Conservation (phyloP, 2,888 invertebrate species). For the Euplexia lucipara region DNA sequence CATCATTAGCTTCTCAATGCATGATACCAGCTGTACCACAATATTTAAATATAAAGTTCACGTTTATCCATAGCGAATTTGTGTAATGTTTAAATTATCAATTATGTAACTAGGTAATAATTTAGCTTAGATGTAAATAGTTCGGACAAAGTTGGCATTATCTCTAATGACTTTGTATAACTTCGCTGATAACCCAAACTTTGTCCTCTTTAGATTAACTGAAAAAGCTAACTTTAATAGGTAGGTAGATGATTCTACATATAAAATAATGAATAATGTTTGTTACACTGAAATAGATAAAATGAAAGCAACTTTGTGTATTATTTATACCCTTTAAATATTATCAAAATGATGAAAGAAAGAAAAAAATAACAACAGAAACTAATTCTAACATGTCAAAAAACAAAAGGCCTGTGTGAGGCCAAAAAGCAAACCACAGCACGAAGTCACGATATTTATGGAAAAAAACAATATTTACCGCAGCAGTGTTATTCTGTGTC, state of each 20-base stretch:
- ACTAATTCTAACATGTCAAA: too few species aligned
- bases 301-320: conserved; percentile 71
- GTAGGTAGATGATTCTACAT: conserved; percentile 79
- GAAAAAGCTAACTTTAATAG: conserved; percentile 80
- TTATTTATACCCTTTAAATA: conserved; percentile 53
- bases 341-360: not conserved
- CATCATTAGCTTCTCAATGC: too few species aligned
- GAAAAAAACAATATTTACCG: too few species aligned
- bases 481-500: too few species aligned
- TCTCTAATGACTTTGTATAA: conserved; percentile 51
- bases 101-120: conserved; percentile 61
- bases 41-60: conserved; percentile 50
- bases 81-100: conserved; percentile 59
- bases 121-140: conserved; percentile 72
- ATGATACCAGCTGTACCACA: conserved; percentile 43
- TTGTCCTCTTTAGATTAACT: conserved; percentile 73
- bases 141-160: conserved; percentile 62
- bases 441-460: too few species aligned
- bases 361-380: too few species aligned
- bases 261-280: conserved; percentile 84
- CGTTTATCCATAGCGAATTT: conserved; percentile 51
- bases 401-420: too few species aligned
- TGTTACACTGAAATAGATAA: conserved; percentile 90
- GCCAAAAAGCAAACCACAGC: too few species aligned
- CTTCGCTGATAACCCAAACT: conserved; percentile 71